These are phyloP conservation scores for Leptoteleia sp. DNA, from an alignment of 1,140 invertebrate species.

Conservation along the genomic window DNA sequence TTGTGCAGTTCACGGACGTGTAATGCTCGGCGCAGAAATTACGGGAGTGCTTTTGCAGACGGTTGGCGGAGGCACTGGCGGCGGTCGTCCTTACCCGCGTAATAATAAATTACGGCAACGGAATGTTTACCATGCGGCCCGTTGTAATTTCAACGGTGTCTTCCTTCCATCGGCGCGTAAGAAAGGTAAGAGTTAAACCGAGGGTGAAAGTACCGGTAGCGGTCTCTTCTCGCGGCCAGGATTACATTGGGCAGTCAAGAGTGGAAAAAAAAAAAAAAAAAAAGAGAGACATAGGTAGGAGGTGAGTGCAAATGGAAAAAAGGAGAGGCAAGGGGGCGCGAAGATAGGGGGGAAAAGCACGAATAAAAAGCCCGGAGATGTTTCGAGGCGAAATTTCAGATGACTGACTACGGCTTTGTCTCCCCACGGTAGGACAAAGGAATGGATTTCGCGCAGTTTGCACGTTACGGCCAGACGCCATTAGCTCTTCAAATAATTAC, in stretches of 20 bases:
- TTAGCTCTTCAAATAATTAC: constrained; percentile 61
- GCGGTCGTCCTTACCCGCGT: constrained; percentile 58
- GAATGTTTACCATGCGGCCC: constrained; percentile 63
- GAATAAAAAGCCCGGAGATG: constrained; percentile 48
- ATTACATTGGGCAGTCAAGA: constrained; percentile 60
- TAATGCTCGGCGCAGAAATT: constrained; percentile 56
- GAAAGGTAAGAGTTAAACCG: constrained; percentile 66
- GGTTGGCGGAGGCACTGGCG: constrained; percentile 44
- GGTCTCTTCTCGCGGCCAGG: constrained; percentile 53
- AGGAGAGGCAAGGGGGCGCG: constrained; percentile 35
- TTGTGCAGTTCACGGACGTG: constrained; percentile 40
- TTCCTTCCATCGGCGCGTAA: constrained; percentile 61
- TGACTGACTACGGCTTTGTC: constrained; percentile 40
- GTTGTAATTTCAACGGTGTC: constrained; percentile 66
- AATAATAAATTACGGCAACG: constrained; percentile 66
- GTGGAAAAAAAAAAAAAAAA: constrained; percentile 41
- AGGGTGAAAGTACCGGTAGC: constrained; percentile 65
- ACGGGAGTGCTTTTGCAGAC: constrained; percentile 63
- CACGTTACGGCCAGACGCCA: constrained; percentile 32
- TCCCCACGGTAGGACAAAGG: constrained; percentile 29
- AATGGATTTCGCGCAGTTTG: constrained; percentile 36
- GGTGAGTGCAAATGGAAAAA: constrained; percentile 47
- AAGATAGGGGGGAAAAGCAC: too few species aligned
- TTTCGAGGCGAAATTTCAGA: constrained; percentile 52
- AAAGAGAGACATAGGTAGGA: constrained; percentile 32